Base-by-base conservation (phyloP, 1,140 invertebrate species). In the Achroia grisella region DNA sequence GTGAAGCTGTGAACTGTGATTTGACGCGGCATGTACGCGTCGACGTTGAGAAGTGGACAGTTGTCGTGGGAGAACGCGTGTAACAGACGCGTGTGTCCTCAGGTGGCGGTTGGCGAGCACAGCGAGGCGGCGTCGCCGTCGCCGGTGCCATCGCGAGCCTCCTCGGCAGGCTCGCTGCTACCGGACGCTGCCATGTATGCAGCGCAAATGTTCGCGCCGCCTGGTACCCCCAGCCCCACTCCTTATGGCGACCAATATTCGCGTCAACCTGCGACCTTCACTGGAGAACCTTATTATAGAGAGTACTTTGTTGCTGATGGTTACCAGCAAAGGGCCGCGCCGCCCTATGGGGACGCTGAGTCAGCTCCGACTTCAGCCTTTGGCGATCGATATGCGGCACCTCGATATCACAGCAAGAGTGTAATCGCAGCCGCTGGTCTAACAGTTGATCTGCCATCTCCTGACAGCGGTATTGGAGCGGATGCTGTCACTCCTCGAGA, bases 401-500 rank as follows among this genome's bases (percentile, higher is more conserved):
- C 76, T 52, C 80, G 83, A 27, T 86, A 86, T 55, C 85, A 87
- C 59, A 75, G 78, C 69, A 87, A 87, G 63, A 83, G 85, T 47
- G 85, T 87, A 43, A 87, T 87, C 44, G 80, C 87, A 8, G 90
- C 91, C 28, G 92, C 93, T 61, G 94, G 93, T 3, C 89, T 96
- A 31, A 95, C 94, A 4, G 95, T 97, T 56, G 95, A 97, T 86
- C 88, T 97, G 56, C 95, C 95, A 0, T 96, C 95, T 47, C 95
- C 95, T 1, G 95, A 97, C 80, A 95, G 93, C 58, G 95, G 95
- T 11, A 97, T 97, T 62, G 95, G 95, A 15, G 93, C 94, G 1
- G 94, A 96, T 66, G 93, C 94, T 54, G 94, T 96, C 67, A 97
- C 95, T 23, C 95, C 95, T 31, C 87, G 94, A 73, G 95, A 94